Base-by-base conservation (phyloP, 2,797 vertebrate species). In the Pampus argenteus region DNA sequence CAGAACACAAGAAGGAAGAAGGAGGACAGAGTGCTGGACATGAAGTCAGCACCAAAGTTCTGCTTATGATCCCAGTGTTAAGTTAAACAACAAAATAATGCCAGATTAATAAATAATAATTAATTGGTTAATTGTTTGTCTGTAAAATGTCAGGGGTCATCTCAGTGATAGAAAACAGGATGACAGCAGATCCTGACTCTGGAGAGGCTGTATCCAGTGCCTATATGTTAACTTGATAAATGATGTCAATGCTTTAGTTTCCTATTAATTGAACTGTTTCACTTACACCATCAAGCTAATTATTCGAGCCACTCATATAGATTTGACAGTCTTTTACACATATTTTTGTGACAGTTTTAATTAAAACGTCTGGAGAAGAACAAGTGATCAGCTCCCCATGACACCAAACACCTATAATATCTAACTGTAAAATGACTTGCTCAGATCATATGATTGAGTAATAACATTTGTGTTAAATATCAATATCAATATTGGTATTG, bases 31-130 rank as follows among this genome's bases (percentile, higher is more conserved):
- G 9, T 18, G 44, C 29, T 51, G 36, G 26, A 58, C 26, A 56
- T 45, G 9, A 63, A 66, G 60, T 77, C 74, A 73, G 79, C 51
- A 55, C 14, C n/a, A 23, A 10, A 23, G 0, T 22, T 52, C 6
- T 31, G 20, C 38, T 25, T 36, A 17, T 14, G 13, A 29, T 11
- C 14, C 1, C 36, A 36, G 15, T 22, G 14, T 10, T 4, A 52
- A 0, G 9, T 15, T 3, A 40, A 40, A 18, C 7, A 31, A 4
- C 40, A 15, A 13, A 42, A 38, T 23, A 7, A 26, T 25, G 14
- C 4, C 13, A 48, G 49, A 26, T 59, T 13, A 17, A 5, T 18
- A 2, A 14, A 66, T 13, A 17, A 8, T 17, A 1, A 14, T 56
- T 9, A 10, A 64, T 23, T 22, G 9, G 7, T 49, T 22, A 1